A percentile compares a stretch with the other conserved stretches of the same genome.
Evolutionary conservation across 2,113 vertebrate species (phyloP).

Genomic region (Anguilla japonica): DNA sequence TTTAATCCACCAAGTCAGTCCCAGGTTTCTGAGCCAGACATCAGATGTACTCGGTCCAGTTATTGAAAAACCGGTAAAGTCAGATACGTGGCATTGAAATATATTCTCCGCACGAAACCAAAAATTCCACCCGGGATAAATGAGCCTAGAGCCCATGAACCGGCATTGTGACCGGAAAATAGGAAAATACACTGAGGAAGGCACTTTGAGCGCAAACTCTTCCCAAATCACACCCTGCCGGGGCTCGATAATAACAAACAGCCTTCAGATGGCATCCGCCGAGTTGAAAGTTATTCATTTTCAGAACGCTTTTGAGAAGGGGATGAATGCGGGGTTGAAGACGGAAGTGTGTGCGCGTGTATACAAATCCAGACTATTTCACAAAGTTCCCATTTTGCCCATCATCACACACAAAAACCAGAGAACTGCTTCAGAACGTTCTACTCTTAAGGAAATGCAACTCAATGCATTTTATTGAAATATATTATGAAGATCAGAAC

Average conservation of each 20-base stretch:
- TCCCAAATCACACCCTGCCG: background rate
- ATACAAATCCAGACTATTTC: background rate
- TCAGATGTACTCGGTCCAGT: background rate
- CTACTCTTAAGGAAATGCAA: too few relatives aligned
- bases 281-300: background rate
- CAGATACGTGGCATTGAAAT: background rate
- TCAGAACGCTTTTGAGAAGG: background rate
- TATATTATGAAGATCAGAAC: too few relatives aligned
- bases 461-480: too few relatives aligned
- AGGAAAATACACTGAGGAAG: too few relatives aligned
- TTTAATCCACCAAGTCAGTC: too few relatives aligned
- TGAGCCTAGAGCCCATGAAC: conserved; percentile 64
- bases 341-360: too few relatives aligned
- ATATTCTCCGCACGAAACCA: background rate
- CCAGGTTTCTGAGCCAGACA: background rate
- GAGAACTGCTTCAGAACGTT: background rate
- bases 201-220: too few relatives aligned
- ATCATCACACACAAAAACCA: background rate
- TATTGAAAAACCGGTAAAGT: conserved; percentile 36
- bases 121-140: conserved; percentile 28
- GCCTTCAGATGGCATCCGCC: background rate
- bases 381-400: background rate
- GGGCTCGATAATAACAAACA: background rate
- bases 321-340: background rate
- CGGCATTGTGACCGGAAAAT: conserved; percentile 3